Evolutionary conservation across 2,888 invertebrate genomes (phyloP).

Genomic region (Linyphia triangularis): DNA sequence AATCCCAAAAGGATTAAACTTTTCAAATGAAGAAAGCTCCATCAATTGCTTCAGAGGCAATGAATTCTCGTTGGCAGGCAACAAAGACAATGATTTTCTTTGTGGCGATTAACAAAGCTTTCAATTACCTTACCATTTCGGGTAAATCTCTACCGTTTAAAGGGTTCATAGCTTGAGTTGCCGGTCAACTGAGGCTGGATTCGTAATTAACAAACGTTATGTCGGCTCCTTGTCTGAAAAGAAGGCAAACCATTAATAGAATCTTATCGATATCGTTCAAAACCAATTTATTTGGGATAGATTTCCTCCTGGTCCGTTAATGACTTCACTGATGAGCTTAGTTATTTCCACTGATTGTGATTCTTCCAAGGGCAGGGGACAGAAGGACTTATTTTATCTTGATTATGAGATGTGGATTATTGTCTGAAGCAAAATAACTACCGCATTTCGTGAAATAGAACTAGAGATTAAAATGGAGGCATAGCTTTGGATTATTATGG

Average conservation of each 20-base stretch:
- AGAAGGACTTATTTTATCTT: background rate
- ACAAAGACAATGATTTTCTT: constrained; percentile 63
- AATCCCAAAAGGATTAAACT: constrained; percentile 30
- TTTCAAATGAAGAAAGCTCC: constrained; percentile 48
- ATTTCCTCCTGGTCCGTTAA: constrained; percentile 43
- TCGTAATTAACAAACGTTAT: constrained; percentile 55
- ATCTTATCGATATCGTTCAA: constrained; percentile 59
- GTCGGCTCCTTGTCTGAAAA: constrained; percentile 28
- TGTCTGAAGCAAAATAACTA: no score
- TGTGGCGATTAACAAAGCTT: constrained; percentile 65
- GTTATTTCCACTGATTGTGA: constrained; percentile 28
- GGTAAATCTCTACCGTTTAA: constrained; percentile 49
- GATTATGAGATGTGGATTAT: background rate
- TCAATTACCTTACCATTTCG: constrained; percentile 66
- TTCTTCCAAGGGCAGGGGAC: background rate
- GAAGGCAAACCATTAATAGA: constrained; percentile 37
- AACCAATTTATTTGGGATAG: constrained; percentile 53
- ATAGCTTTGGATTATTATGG: no score
- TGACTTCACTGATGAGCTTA: constrained; percentile 38
- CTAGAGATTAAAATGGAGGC: no score
- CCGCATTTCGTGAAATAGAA: no score
- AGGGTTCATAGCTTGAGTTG: constrained; percentile 28
- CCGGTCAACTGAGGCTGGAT: constrained; percentile 30
- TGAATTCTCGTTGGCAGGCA: constrained; percentile 34
- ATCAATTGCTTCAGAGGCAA: constrained; percentile 13